Evolutionary conservation across 1,140 invertebrate species (phyloP).

Genomic region (Cepaea nemoralis): DNA sequence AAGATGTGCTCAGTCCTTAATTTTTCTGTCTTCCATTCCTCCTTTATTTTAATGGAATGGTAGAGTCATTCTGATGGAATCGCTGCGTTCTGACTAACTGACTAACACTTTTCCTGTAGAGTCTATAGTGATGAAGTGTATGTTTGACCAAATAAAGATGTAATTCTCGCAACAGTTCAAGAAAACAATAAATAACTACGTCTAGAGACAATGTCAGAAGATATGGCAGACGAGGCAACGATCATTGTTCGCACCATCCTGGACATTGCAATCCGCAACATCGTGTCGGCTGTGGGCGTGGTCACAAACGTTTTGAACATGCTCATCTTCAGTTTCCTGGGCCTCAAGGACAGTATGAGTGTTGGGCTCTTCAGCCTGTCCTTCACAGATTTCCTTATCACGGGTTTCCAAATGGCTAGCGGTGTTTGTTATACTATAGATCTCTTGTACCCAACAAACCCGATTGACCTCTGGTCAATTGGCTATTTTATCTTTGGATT

Average conservation of each 20-base stretch:
- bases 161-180: too few relatives aligned
- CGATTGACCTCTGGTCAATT: neutral
- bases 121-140: too few relatives aligned
- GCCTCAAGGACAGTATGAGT: constrained; percentile 17
- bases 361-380: neutral
- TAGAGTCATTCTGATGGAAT: too few relatives aligned
- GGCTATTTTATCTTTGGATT: constrained; percentile 9
- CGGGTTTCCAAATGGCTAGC: neutral
- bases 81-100: too few relatives aligned
- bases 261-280: neutral
- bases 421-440: neutral
- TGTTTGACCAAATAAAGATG: too few relatives aligned
- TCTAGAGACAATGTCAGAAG: too few relatives aligned
- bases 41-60: too few relatives aligned
- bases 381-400: neutral
- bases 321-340: neutral
- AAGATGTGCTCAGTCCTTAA: too few relatives aligned
- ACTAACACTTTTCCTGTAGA: too few relatives aligned
- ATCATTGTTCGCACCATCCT: neutral
- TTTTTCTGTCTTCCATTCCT: too few relatives aligned
- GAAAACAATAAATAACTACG: too few relatives aligned
- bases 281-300: neutral
- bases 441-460: neutral
- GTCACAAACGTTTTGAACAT: constrained; percentile 2
- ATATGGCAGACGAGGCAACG: neutral